Base-by-base conservation (phyloP, 1,140 invertebrate species). In the Drosophila mojavensis region DNA sequence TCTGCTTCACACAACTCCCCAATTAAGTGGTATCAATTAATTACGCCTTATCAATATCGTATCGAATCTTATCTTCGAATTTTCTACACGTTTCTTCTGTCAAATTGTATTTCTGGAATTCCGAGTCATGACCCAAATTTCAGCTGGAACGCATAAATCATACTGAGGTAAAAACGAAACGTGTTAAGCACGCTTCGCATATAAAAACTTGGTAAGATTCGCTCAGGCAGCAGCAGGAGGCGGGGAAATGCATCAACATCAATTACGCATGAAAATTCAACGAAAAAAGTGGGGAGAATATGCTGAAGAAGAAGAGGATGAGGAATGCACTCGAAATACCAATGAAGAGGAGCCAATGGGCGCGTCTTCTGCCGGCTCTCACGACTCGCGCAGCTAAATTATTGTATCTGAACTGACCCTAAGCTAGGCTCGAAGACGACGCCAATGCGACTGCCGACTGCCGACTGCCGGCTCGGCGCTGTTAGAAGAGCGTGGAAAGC, bases 221-320 rank as follows among this genome's bases (percentile, higher is more conserved):
- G 24, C 11, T 24, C 4, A 15, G 30, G 39, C 24, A 4, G 11
- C 11, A 6, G 17, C 10, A 5, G n/a, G 53, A 13, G 6, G 43
- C 72, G 79, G 60, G n/a, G 43, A 47, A 47, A 17, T 79, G 84
- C 83, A 88, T 86, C 55, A 75, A 86, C 88, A 86, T 88, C 83
- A 86, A 86, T 86, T 86, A 88, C 79, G 83, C 83, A 77, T 86
- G 83, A 88, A 88, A 83, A 86, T 62, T 78, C 43, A 53, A 67
- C 36, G 62, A 73, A 62, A 15, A 9, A 13, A 47, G 15, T 2
- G 5, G 6, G 43, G 6, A 15, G 43, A 47, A 47, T 15, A 9
- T 0, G 36, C 0, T 3, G 36, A 39, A 1, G 43, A 7, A 15
- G 43, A 17, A 0, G 30, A 10, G 36, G 2, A 6, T 6, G 36